These are phyloP conservation scores for Pteria penguin DNA, from an alignment of 2,888 invertebrate species.

Conservation along the genomic window DNA sequence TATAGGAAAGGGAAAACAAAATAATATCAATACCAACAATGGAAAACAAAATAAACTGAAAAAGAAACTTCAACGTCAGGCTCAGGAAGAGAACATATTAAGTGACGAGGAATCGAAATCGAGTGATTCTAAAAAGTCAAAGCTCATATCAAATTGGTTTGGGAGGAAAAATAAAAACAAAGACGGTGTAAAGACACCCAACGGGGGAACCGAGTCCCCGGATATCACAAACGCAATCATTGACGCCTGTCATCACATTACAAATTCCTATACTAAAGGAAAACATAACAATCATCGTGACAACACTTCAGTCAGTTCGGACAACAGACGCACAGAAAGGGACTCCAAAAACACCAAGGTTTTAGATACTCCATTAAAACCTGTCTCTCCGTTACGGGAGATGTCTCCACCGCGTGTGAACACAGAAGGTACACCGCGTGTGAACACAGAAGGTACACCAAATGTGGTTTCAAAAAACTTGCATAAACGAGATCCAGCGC, in stretches of 20 bases:
- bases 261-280: constrained; percentile 8
- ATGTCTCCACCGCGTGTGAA: no score
- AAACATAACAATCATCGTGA: not conserved
- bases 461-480: no score
- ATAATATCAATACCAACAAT: not conserved
- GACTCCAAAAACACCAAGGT: no score
- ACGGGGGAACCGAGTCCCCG: not conserved
- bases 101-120: constrained; percentile 54
- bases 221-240: constrained; percentile 39
- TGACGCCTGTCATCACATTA: constrained; percentile 36
- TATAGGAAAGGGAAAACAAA: no score
- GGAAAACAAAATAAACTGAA: constrained; percentile 48
- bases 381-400: no score
- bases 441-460: no score
- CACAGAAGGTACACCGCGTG: no score
- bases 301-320: not conserved
- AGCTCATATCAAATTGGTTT: constrained; percentile 42
- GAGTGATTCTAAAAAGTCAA: constrained; percentile 60
- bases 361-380: no score
- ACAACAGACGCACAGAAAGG: not conserved
- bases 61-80: constrained; percentile 49
- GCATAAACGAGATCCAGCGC: no score
- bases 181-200: constrained; percentile 23
- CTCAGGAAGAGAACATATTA: constrained; percentile 46
- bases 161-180: constrained; percentile 38